Base-by-base conservation (phyloP, 2,113 vertebrate species). In the Rhombomys opimus region DNA sequence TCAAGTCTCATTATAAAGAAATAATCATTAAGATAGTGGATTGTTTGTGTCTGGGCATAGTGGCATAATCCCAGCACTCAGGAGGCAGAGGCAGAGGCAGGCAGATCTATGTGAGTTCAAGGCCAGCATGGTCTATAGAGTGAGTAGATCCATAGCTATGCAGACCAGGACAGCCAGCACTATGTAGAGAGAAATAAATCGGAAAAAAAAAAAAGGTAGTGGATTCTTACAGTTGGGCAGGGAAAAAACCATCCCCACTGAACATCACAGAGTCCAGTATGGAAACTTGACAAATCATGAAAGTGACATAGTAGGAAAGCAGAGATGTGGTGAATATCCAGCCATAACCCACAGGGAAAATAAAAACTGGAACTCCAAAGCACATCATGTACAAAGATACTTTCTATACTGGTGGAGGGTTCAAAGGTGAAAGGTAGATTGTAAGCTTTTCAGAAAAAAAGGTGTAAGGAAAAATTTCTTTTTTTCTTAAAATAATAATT, bases 381-480 rank as follows among this genome's bases (percentile, higher is more conserved):
- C 38, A 61, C 38, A 38, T 22, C 13, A 23, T 1, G 1, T 18
- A 15, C 25, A 91, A 78, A 94, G 78, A 54, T 70, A 30, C 63
- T 12, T 20, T 93, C 22, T 82, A 27, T 50, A 38, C 11, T 61
- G 67, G 75, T 54, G 30, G 90, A 91, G 41, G 50, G 35, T 25
- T 70, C 59, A 67, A 84, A 95, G 18, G 23, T 27, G 23, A 27
- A 27, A 27, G 81, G n/a, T 4, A 22, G 9, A 41, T 5, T 20
- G 38, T 23, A 75, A 41, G 72, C 50, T 84, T 88, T 96, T 72
- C 20, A 46, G 59, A 65, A 87, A 94, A 86, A 22, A 5, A 90
- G n/a, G 52, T n/a, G 22, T 95, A 59, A 67, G 25, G 14, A 89
- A 89, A 17, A 8, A 65, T 90, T 95, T 95, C 54, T 59, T 59